Conservation (phyloP, 2,888 invertebrate species). For the Drosophila cracens region DNA sequence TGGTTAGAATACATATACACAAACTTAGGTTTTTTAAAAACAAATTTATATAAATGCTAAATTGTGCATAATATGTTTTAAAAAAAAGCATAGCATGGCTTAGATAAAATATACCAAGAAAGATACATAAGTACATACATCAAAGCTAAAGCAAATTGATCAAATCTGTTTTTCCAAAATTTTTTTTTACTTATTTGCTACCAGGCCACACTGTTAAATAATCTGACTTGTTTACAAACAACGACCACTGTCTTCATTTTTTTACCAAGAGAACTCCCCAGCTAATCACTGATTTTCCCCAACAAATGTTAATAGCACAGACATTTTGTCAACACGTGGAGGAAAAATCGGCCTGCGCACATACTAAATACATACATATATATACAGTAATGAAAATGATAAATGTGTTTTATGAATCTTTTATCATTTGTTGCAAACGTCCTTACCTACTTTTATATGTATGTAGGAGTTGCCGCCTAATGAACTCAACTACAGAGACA, state of each 20-base stretch:
- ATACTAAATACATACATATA: background rate
- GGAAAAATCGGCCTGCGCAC: background rate
- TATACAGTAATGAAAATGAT: slow-evolving; percentile 14
- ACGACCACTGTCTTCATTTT: background rate
- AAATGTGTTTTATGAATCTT: slow-evolving; percentile 16
- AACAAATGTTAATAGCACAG: slow-evolving; percentile 19
- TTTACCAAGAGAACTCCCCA: background rate
- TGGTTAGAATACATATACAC: too few relatives aligned
- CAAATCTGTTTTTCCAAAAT: background rate
- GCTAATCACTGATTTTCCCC: slow-evolving; percentile 31
- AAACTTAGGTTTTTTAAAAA: too few relatives aligned
- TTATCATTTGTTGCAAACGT: slow-evolving; percentile 18
- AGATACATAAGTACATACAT: too few relatives aligned
- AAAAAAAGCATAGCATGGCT: too few relatives aligned
- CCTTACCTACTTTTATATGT: background rate
- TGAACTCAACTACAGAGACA: slow-evolving; percentile 28
- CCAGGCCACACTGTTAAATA: background rate
- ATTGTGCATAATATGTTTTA: too few relatives aligned
- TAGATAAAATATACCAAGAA: too few relatives aligned
- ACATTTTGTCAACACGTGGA: slow-evolving; percentile 37
- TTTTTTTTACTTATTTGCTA: background rate
- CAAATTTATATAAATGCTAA: too few relatives aligned
- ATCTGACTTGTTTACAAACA: slow-evolving; percentile 1
- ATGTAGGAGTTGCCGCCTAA: slow-evolving; percentile 28
- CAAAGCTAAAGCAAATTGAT: background rate